Conservation (phyloP, 2,888 invertebrate genomes). For the Calliopum simillimum region DNA sequence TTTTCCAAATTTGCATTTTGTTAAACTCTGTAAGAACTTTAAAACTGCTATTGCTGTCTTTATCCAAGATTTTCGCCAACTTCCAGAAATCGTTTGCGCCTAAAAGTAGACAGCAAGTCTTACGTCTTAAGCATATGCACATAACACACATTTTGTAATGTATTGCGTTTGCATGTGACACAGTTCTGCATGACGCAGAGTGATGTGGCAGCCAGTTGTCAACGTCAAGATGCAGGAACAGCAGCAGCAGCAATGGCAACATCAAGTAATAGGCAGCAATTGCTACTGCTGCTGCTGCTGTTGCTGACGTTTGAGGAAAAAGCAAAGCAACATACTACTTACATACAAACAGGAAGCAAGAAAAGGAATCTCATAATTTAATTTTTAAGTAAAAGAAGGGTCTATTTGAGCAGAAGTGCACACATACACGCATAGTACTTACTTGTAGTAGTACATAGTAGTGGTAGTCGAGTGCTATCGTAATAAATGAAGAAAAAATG, state of each 20-base stretch:
- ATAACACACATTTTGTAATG: neutral
- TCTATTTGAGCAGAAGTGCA: too few relatives aligned
- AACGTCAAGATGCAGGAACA: slow-evolving; percentile 23
- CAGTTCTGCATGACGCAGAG: slow-evolving; percentile 13
- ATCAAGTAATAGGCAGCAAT: neutral
- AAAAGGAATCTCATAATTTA: slow-evolving; percentile 27
- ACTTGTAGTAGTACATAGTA: too few relatives aligned
- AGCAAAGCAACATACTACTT: neutral
- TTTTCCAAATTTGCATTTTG: too few relatives aligned
- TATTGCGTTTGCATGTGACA: slow-evolving; percentile 13
- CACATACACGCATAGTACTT: too few relatives aligned
- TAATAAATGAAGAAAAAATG: too few relatives aligned
- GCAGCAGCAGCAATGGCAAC: slow-evolving; percentile 1
- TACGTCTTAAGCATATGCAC: neutral
- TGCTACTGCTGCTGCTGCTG: too few relatives aligned
- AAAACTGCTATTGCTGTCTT: too few relatives aligned
- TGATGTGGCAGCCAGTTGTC: slow-evolving; percentile 11
- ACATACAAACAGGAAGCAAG: slow-evolving; percentile 1
- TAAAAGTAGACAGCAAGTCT: slow-evolving; percentile 9
- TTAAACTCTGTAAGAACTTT: too few relatives aligned
- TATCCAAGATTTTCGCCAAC: too few relatives aligned
- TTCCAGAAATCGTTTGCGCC: neutral
- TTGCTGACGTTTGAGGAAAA: neutral
- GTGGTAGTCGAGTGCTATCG: too few relatives aligned
- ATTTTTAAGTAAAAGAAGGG: slow-evolving; percentile 15